Evolutionary conservation across 2,113 vertebrate genomes (phyloP).

Genomic region (Platichthys stellatus): DNA sequence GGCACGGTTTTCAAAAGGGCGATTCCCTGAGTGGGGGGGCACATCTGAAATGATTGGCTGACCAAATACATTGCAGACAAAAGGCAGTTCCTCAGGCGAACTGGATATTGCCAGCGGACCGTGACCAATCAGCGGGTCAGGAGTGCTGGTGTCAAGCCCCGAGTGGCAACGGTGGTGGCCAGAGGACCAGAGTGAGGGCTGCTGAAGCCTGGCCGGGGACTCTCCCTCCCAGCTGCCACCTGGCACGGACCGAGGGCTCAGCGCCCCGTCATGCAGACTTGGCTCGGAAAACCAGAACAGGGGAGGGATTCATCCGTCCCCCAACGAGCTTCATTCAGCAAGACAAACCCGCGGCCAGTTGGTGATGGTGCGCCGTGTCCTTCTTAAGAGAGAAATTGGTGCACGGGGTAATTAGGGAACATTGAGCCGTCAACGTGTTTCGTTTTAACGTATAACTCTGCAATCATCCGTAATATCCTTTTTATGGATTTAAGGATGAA

Average conservation of each 20-base stretch:
- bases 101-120: conserved; percentile 10
- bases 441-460: conserved; percentile 31
- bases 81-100: conserved; percentile 7
- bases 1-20: not conserved
- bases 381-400: conserved; percentile 55
- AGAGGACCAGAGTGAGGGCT: conserved; percentile 62
- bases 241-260: conserved; percentile 76
- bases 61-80: conserved; percentile 3
- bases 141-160: conserved; percentile 55
- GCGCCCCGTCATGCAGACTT: conserved; percentile 72
- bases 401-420: conserved; percentile 46
- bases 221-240: conserved; percentile 83
- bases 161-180: conserved; percentile 64
- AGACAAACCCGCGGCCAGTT: conserved; percentile 71
- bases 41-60: not conserved
- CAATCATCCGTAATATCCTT: conserved; percentile 33
- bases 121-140: conserved; percentile 61
- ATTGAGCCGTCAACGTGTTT: conserved; percentile 45
- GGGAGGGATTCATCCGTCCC: conserved; percentile 81
- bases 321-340: conserved; percentile 77
- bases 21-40: not conserved
- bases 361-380: conserved; percentile 61
- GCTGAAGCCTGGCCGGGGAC: conserved; percentile 75
- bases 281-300: conserved; percentile 77
- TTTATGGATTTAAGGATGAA: conserved; percentile 54